Base-by-base conservation (phyloP, 2,888 invertebrate genomes). In the Cinara cedri region DNA sequence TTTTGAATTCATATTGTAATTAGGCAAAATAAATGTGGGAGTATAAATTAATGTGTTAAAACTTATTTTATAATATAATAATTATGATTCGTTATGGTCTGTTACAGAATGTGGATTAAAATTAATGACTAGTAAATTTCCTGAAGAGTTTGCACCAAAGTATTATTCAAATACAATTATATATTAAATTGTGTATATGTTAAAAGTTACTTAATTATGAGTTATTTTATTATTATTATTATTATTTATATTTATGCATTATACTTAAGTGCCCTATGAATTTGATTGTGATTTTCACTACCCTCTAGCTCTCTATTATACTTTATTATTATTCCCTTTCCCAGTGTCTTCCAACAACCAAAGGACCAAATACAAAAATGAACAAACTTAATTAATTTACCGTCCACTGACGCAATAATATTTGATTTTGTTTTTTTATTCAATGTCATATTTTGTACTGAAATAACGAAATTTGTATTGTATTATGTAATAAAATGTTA, bases 401-500 rank as follows among this genome's bases (percentile, higher is more conserved):
- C 70, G 78, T 78, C 78, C 78, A 70, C 24, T 4, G 60, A 78
- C 68, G 13, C 55, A 68, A 62, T 62, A 60, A 44, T 60, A 62
- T 66, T 44, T 46, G 19, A n/a, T 62, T 74, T 55, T 16, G 4
- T 26, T 54, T 55, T 65, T 65, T 49, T 19, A 62, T 74, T 74
- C 62, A 63, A 19, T 66, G 42, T 57, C 19, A 4, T 68, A 68
- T 78, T 78, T 78, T 78, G 60, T 78, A 78, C 49, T 51, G 51
- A 70, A 51, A 60, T 70, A 62, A 78, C 16, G 19, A 78, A 70
- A 62, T 24, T 46, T 68, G 19, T 70, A 62, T 70, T 75, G 21
- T 70, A 78, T 78, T 70, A 51, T 78, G 60, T 70, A 70, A 78
- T 78, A 78, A 75, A 70, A 78, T 70, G 70, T 78, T 70, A 60